Conservation (phyloP, 2,113 vertebrate genomes). For the Cervus canadensis region DNA sequence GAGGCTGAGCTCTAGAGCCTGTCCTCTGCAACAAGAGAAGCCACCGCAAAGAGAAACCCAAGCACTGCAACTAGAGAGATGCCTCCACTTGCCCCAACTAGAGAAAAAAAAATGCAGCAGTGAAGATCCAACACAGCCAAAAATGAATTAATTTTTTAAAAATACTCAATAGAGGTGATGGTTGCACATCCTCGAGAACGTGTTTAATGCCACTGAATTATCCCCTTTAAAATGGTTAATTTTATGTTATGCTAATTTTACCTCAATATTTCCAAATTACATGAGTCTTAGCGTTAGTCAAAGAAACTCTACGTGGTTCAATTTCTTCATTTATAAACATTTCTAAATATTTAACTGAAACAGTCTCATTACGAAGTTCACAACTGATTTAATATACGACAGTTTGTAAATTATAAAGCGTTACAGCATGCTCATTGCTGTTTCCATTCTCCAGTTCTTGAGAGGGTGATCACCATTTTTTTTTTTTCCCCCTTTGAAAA, state of each 20-base stretch:
- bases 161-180: no score
- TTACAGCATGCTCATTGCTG: fast-evolving
- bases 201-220: no score
- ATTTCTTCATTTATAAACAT: not conserved
- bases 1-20: not conserved
- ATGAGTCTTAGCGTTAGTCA: not conserved
- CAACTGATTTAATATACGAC: not conserved
- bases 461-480: not conserved
- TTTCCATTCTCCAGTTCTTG: not conserved
- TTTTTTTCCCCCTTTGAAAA: not conserved
- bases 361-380: not conserved
- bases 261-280: not conserved
- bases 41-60: not conserved
- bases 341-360: not conserved
- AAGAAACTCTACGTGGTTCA: not conserved
- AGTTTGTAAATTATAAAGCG: not conserved
- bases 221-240: not conserved
- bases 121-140: not conserved
- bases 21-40: not conserved
- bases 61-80: not conserved
- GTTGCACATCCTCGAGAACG: fast-evolving
- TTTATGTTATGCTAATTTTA: not conserved
- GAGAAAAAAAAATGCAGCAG: not conserved
- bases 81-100: not conserved
- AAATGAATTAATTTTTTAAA: not conserved